Evolutionary conservation across 2,888 invertebrate species (phyloP).

Genomic region (Nysson spinosus): DNA sequence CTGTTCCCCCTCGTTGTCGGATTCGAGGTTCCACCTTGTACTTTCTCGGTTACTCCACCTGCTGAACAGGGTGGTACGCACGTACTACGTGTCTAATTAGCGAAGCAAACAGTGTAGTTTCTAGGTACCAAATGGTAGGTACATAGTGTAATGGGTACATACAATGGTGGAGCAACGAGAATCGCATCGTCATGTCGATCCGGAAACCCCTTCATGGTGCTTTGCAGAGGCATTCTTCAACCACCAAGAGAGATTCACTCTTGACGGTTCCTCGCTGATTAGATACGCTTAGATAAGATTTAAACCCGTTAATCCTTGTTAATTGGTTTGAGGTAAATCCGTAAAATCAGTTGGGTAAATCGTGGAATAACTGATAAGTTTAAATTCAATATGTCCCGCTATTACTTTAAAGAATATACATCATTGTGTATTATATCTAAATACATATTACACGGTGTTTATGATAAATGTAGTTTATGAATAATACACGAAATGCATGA

Average conservation of each 20-base stretch:
- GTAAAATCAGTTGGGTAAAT: too few relatives aligned
- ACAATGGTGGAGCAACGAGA: slow-evolving; percentile 15
- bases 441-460: too few relatives aligned
- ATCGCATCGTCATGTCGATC: slow-evolving; percentile 25
- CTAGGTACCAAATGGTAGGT: slow-evolving; percentile 59
- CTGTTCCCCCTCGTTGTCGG: slow-evolving; percentile 17
- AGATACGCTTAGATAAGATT: too few relatives aligned
- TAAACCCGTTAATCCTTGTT: slow-evolving; percentile 40
- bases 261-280: neutral
- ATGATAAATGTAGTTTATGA: too few relatives aligned
- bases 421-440: too few relatives aligned
- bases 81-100: slow-evolving; percentile 71
- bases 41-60: too few relatives aligned
- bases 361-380: too few relatives aligned
- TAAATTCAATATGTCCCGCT: too few relatives aligned
- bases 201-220: neutral
- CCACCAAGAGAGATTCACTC: neutral
- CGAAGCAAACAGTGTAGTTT: slow-evolving; percentile 72
- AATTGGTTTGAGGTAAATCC: slow-evolving; percentile 37
- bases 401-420: too few relatives aligned
- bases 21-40: neutral
- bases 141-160: slow-evolving; percentile 33
- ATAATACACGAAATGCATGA: too few relatives aligned
- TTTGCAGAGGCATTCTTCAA: slow-evolving; percentile 22
- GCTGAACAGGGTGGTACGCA: slow-evolving; percentile 42